These are phyloP conservation scores for Lepus townsendii DNA, from an alignment of 2,797 vertebrate genomes.

Conservation along the genomic window DNA sequence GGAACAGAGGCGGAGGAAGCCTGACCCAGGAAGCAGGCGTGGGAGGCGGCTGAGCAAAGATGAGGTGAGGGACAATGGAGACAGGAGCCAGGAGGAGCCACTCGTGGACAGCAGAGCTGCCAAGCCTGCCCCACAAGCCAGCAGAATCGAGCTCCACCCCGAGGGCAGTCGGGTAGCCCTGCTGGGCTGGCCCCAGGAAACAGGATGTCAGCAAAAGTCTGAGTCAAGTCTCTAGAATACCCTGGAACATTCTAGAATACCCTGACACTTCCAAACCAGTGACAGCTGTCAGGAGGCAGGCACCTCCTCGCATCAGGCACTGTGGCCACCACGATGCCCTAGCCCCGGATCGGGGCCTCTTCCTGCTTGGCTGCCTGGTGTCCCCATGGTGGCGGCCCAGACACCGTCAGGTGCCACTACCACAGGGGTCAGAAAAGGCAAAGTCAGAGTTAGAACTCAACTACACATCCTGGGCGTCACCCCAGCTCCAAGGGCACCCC, in stretches of 20 bases:
- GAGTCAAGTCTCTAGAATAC: not conserved
- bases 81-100: not conserved
- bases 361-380: not conserved
- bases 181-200: not conserved
- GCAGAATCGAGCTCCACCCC: not conserved
- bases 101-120: rapidly evolving
- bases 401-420: not conserved
- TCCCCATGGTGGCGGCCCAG: not conserved
- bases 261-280: not conserved
- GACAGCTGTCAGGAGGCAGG: not conserved
- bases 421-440: not conserved
- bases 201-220: not conserved
- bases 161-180: not conserved
- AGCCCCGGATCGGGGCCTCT: not conserved
- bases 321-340: not conserved
- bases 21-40: not conserved
- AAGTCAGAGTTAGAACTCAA: not conserved
- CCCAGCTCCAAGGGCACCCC: not conserved
- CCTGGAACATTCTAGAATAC: not conserved
- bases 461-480: not conserved
- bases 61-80: not conserved
- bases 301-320: not conserved
- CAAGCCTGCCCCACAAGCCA: not conserved
- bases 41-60: not conserved
- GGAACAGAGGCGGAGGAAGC: not conserved